Conservation (phyloP, 2,888 invertebrate species). For the Emmelina monodactyla region DNA sequence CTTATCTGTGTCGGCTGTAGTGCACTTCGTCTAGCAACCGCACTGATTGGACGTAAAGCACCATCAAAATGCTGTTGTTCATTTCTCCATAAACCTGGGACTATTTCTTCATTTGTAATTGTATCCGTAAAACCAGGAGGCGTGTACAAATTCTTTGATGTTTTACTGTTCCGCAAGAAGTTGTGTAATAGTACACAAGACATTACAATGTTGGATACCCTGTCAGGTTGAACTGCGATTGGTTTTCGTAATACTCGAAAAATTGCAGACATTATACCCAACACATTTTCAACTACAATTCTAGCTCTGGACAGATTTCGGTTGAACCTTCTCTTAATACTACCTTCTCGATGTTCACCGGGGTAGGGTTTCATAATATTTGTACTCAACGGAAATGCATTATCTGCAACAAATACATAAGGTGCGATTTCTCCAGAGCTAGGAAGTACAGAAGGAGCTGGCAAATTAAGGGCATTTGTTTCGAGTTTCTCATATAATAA, state of each 20-base stretch:
- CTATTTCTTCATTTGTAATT: conserved; percentile 5
- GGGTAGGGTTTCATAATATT: conserved; percentile 13
- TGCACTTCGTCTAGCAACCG: conserved; percentile 8
- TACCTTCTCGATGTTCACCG: conserved; percentile 4
- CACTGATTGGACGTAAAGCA: conserved; percentile 8
- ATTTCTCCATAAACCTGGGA: conserved; percentile 8
- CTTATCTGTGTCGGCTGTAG: too few relatives aligned
- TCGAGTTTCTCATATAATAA: conserved; percentile 7
- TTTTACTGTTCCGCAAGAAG: conserved; percentile 10
- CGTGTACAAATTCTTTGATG: conserved; percentile 6
- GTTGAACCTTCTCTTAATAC: conserved; percentile 10
- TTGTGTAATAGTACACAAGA: conserved; percentile 11
- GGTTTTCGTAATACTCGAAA: conserved; percentile 11
- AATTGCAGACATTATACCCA: conserved; percentile 8
- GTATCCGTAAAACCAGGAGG: conserved; percentile 6
- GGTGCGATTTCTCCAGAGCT: conserved; percentile 2
- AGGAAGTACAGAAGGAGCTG: conserved; percentile 1
- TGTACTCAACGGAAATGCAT: conserved; percentile 4
- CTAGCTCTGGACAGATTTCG: conserved; percentile 6
- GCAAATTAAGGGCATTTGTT: conserved; percentile 6
- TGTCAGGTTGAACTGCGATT: conserved; percentile 9
- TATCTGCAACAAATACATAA: conserved; percentile 4
- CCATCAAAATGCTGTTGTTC: conserved; percentile 5
- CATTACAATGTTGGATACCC: conserved; percentile 8
- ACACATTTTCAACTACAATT: conserved; percentile 9